A percentile compares a stretch with the other conserved stretches of the same genome.
phyloP scores from a whole-genome alignment of 2,888 invertebrate genomes.

The Spicauda simplicius region DNA sequence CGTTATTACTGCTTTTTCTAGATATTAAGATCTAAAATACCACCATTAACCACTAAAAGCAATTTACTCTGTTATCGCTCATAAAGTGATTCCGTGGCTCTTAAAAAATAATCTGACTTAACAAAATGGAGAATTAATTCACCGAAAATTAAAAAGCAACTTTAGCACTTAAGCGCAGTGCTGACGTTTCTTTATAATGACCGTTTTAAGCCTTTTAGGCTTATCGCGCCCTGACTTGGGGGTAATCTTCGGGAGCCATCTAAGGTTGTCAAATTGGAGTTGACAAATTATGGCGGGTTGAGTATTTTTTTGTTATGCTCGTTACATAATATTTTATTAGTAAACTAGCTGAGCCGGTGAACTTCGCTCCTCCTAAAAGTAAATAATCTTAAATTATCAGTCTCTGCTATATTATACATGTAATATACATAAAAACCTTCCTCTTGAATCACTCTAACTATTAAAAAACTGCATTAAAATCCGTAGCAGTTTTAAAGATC shows the following conservation, averaged over 20 bases:
- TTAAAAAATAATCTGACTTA: background rate
- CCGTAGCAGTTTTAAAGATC: too few species aligned
- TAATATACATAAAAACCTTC: too few species aligned
- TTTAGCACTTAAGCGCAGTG: constrained; percentile 22
- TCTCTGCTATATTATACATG: too few species aligned
- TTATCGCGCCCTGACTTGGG: constrained; percentile 24
- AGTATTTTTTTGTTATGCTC: background rate
- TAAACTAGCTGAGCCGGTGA: too few species aligned
- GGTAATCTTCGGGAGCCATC: constrained; percentile 14
- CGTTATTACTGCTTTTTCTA: too few species aligned
- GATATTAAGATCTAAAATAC: too few species aligned
- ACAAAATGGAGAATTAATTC: constrained; percentile 13
- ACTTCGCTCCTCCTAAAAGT: too few species aligned
- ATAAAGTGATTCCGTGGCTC: background rate
- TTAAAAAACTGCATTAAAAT: too few species aligned
- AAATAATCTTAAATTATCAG: too few species aligned
- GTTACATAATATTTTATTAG: background rate
- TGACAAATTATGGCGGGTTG: background rate
- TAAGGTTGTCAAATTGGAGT: constrained; percentile 16
- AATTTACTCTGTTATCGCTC: too few species aligned
- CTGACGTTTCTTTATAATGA: constrained; percentile 27
- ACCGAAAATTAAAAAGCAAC: constrained; percentile 22
- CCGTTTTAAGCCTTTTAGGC: constrained; percentile 31
- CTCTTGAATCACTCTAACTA: too few species aligned
- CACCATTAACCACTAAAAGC: too few species aligned